A percentile compares a stretch with the other conserved stretches of the same genome.
phyloP scores from a whole-genome alignment of 2,113 vertebrate genomes.

The Cephalopterus ornatus region DNA sequence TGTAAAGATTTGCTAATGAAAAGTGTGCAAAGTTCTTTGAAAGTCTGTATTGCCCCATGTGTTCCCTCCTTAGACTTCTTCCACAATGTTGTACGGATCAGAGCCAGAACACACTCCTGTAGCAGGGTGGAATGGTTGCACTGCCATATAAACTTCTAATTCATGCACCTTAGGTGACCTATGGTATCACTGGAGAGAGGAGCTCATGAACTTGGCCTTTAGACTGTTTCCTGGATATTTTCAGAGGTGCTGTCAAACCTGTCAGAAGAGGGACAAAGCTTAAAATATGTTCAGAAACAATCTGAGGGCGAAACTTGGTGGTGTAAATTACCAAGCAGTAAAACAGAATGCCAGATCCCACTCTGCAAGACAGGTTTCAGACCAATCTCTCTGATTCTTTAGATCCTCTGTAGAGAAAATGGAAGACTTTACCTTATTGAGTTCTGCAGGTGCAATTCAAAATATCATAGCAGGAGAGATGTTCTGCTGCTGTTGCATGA shows the following conservation, averaged over 20 bases:
- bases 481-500: neutral
- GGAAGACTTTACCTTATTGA: neutral
- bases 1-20: neutral
- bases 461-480: neutral
- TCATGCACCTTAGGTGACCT: neutral
- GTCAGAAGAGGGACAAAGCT: neutral
- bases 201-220: neutral
- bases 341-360: neutral
- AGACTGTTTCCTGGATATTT: neutral
- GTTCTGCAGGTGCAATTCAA: neutral
- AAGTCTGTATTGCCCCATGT: neutral
- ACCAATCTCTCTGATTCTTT: neutral
- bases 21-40: neutral
- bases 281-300: neutral
- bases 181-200: rapidly evolving
- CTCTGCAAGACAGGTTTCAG: neutral
- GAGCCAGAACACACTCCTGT: neutral
- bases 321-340: neutral
- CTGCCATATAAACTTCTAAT: neutral
- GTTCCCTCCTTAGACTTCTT: neutral
- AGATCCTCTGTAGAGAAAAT: neutral
- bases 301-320: neutral
- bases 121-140: neutral
- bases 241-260: neutral
- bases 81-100: neutral